These are phyloP conservation scores for Corythucha ciliata DNA, from an alignment of 2,888 invertebrate genomes.

Conservation along the genomic window DNA sequence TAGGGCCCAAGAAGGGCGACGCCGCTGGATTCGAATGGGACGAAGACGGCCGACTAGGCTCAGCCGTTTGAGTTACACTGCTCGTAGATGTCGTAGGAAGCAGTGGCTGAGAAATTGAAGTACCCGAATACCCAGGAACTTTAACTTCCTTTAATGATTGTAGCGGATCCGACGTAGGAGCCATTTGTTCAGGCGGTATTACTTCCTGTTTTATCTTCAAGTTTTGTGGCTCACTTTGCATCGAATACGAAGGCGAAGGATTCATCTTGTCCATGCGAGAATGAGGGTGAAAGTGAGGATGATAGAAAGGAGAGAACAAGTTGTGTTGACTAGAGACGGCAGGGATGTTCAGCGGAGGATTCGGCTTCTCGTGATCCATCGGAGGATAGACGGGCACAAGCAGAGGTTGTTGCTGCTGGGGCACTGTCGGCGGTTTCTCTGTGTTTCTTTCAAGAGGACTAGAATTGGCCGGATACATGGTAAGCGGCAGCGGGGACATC, in stretches of 20 bases:
- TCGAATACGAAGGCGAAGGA: conserved; percentile 31
- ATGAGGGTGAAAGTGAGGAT: conserved; percentile 34
- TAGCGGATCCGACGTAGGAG: conserved; percentile 51
- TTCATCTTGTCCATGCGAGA: conserved; percentile 32
- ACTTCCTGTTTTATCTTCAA: conserved; percentile 61
- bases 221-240: conserved; percentile 57
- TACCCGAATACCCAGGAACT: conserved; percentile 58
- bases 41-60: conserved; percentile 40
- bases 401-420: conserved; percentile 24
- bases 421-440: conserved; percentile 22
- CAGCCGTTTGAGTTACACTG: conserved; percentile 30
- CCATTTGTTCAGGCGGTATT: conserved; percentile 36
- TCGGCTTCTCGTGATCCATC: conserved; percentile 31
- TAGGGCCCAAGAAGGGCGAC: conserved; percentile 53
- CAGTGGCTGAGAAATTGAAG: conserved; percentile 38
- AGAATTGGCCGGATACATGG: conserved; percentile 25
- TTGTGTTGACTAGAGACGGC: conserved; percentile 29
- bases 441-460: no score
- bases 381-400: conserved; percentile 34
- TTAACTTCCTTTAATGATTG: conserved; percentile 72
- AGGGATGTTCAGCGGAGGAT: conserved; percentile 30
- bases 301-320: conserved; percentile 33
- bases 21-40: conserved; percentile 46
- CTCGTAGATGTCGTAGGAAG: conserved; percentile 35
- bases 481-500: conserved; percentile 31